Evolutionary conservation across 2,113 vertebrate genomes (phyloP).

Genomic region (Triplophysa rosa): DNA sequence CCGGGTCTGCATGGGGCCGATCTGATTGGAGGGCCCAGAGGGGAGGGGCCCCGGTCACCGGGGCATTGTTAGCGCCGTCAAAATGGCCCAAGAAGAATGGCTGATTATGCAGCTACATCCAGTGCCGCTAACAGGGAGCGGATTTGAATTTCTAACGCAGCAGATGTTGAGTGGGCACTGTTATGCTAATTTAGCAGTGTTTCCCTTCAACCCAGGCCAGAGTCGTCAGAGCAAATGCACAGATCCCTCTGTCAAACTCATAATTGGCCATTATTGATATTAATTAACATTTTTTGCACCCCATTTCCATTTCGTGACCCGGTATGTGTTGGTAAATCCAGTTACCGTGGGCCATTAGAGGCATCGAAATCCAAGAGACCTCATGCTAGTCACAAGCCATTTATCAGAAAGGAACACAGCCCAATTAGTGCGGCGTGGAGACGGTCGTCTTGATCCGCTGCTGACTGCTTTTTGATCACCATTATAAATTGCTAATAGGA

Average conservation of each 20-base stretch:
- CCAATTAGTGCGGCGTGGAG: slow-evolving; percentile 96
- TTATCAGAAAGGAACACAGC: slow-evolving; percentile 98
- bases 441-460: slow-evolving; percentile 98
- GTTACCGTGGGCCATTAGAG: slow-evolving; percentile 95
- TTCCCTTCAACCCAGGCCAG: slow-evolving; percentile 93
- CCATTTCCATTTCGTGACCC: slow-evolving; percentile 90
- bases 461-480: slow-evolving; percentile 99
- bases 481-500: slow-evolving; percentile 99
- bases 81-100: slow-evolving; percentile 89
- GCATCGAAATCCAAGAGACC: slow-evolving; percentile 85
- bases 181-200: slow-evolving; percentile 97
- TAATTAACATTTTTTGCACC: slow-evolving; percentile 99
- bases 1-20: slow-evolving; percentile 79
- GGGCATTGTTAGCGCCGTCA: slow-evolving; percentile 88
- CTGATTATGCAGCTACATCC: slow-evolving; percentile 90
- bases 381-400: slow-evolving; percentile 88
- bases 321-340: slow-evolving; percentile 97
- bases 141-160: slow-evolving; percentile 98
- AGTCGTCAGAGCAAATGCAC: slow-evolving; percentile 95
- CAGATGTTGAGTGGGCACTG: slow-evolving; percentile 96
- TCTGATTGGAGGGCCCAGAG: slow-evolving; percentile 78
- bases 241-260: slow-evolving; percentile 99
- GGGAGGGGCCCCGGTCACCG: slow-evolving; percentile 78
- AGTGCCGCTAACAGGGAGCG: slow-evolving; percentile 90
- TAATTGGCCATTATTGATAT: slow-evolving; percentile 99